Evolutionary conservation across 2,113 vertebrate species (phyloP).

Genomic region (Gallinago jamesoni): DNA sequence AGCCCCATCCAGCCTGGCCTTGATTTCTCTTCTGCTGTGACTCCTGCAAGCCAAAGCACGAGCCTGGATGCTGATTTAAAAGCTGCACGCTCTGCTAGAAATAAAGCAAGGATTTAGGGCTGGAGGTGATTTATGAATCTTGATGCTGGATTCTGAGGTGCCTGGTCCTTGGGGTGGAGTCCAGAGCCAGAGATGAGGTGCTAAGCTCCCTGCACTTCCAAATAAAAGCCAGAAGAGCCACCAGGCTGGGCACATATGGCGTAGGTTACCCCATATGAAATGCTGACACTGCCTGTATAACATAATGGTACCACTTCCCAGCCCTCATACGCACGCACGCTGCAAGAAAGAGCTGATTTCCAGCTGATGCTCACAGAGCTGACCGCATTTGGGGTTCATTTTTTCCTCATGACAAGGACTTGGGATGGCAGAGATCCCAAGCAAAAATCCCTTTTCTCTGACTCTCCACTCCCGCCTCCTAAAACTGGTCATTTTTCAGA

Average conservation of each 20-base stretch:
- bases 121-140: background rate
- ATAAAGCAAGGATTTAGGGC: background rate
- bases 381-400: background rate
- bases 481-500: background rate
- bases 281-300: background rate
- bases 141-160: background rate
- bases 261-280: background rate
- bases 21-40: background rate
- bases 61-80: background rate
- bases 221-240: background rate
- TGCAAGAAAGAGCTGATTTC: background rate
- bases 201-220: background rate
- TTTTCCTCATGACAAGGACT: background rate
- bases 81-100: background rate
- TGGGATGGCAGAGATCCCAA: background rate
- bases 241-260: background rate
- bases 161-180: background rate
- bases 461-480: background rate
- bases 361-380: background rate
- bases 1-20: no score
- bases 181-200: background rate
- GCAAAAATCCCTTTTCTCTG: background rate
- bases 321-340: fast-evolving
- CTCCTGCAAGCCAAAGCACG: background rate
- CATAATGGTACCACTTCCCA: background rate